Percentiles rank a stretch among this genome's conserved stretches.
These are phyloP conservation scores for Eulemur albifrons DNA, from an alignment of 2,797 vertebrate species.

Conservation along the genomic window DNA sequence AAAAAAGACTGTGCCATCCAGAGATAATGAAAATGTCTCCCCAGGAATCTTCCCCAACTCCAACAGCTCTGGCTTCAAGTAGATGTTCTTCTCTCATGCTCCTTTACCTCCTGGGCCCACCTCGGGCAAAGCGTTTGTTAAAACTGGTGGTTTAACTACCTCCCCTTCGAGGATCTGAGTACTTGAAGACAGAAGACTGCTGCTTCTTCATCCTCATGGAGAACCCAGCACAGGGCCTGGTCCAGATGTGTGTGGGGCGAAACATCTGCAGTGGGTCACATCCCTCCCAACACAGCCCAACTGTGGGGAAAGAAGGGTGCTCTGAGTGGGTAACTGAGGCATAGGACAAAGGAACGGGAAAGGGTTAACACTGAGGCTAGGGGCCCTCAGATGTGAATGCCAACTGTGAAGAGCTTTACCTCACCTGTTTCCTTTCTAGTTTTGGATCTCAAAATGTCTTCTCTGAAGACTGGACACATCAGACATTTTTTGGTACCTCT, in stretches of 20 bases:
- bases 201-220: not conserved
- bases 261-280: not conserved
- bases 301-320: not conserved
- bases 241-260: not conserved
- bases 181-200: not conserved
- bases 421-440: not conserved
- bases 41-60: not conserved
- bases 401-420: not conserved
- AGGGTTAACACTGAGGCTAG: not conserved
- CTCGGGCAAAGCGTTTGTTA: not conserved
- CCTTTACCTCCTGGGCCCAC: not conserved
- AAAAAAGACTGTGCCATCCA: not conserved
- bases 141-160: not conserved
- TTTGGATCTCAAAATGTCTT: not conserved
- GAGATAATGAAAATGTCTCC: conserved; percentile 20
- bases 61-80: not conserved
- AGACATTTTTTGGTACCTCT: not conserved
- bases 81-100: not conserved
- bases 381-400: not conserved
- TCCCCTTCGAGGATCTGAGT: not conserved
- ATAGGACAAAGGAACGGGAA: not conserved
- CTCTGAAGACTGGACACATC: not conserved
- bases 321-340: not conserved
- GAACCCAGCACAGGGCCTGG: not conserved
- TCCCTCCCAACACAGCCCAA: not conserved